These are phyloP conservation scores for Okamejei kenojei DNA, from an alignment of 2,797 vertebrate species.

Conservation along the genomic window DNA sequence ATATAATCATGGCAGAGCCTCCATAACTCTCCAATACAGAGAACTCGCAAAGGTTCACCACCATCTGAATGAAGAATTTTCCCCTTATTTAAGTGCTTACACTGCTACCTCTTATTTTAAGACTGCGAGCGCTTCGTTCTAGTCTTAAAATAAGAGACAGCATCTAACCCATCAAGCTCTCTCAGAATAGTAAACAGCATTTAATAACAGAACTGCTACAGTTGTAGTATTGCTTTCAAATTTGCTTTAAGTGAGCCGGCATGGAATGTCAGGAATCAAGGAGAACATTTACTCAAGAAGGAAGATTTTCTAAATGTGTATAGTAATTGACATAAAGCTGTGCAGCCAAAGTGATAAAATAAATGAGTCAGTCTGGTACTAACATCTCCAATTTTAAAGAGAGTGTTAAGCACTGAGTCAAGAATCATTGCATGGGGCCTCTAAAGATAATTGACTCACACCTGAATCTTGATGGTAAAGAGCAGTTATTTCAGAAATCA, in stretches of 20 bases:
- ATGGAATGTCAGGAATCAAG: not conserved
- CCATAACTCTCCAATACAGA: no score
- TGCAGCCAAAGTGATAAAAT: not conserved
- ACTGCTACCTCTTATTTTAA: no score
- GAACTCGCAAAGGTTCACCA: no score
- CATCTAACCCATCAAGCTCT: no score
- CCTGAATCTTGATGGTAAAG: constrained; percentile 46
- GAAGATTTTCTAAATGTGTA: not conserved
- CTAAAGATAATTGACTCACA: not conserved
- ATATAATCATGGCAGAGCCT: no score
- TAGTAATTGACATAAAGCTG: not conserved
- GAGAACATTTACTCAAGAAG: not conserved
- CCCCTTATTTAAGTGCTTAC: no score
- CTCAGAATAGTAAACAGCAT: not conserved
- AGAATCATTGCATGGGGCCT: not conserved
- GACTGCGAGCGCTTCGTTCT: no score
- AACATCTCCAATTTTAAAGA: not conserved
- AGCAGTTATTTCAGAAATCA: constrained; percentile 41
- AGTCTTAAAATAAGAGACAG: no score
- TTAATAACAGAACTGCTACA: constrained; percentile 40
- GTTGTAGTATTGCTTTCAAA: not conserved
- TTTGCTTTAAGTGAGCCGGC: not conserved
- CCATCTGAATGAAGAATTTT: no score
- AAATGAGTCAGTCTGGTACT: no score
- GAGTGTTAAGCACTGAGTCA: not conserved